Evolutionary conservation across 2,888 invertebrate genomes (phyloP).

Genomic region (Limnephilus marmoratus): DNA sequence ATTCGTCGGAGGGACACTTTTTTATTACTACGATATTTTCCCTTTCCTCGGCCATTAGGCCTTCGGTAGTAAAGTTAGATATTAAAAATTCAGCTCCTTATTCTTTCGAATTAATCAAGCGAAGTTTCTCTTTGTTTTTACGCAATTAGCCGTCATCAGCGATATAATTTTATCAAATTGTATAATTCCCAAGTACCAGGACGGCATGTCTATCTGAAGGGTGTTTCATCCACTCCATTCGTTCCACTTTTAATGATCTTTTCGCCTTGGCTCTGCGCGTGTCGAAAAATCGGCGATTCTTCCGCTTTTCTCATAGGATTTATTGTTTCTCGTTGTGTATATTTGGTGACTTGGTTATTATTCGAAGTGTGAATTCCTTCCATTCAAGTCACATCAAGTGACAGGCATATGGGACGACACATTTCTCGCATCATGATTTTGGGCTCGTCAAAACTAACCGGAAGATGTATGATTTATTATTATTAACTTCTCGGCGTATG

Average conservation of each 20-base stretch:
- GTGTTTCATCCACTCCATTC: constrained; percentile 34
- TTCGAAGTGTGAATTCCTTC: not conserved
- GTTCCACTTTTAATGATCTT: constrained; percentile 18
- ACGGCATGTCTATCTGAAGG: not conserved
- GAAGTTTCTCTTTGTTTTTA: constrained; percentile 49
- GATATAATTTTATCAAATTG: constrained; percentile 41
- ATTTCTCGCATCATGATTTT: constrained; percentile 10
- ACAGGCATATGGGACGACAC: constrained; percentile 8
- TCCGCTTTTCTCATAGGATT: not conserved
- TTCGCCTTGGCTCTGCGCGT: constrained; percentile 4
- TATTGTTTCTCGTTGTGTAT: not conserved
- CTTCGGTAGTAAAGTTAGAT: constrained; percentile 9
- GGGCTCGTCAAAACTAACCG: not conserved
- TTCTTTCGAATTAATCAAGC: constrained; percentile 52
- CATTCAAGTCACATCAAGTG: not conserved
- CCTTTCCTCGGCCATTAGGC: not conserved
- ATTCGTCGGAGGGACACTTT: constrained; percentile 2
- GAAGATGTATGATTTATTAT: not conserved
- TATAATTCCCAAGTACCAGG: constrained; percentile 19
- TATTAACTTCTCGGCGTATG: not conserved
- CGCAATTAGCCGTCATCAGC: constrained; percentile 27
- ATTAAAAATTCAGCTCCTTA: constrained; percentile 45
- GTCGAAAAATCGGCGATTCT: not conserved
- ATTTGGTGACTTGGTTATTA: not conserved
- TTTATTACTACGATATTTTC: constrained; percentile 20